These are phyloP conservation scores for Nephrotoma appendiculata DNA, from an alignment of 2,888 invertebrate genomes.

Conservation along the genomic window DNA sequence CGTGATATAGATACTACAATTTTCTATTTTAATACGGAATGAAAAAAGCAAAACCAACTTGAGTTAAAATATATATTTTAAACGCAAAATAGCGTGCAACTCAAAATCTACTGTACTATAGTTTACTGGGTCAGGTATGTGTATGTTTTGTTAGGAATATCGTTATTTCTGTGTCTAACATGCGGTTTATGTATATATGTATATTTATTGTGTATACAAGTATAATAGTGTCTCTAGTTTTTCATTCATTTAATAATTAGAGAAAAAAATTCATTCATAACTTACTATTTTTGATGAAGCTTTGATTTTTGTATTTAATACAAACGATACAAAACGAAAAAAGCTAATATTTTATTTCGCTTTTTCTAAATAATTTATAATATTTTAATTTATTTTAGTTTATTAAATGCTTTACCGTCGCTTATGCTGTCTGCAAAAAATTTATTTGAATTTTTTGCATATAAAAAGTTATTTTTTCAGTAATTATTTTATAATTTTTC, in stretches of 20 bases:
- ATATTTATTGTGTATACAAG: not conserved
- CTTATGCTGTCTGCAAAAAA: not conserved
- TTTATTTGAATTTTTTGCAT: not conserved
- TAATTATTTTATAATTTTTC: not conserved
- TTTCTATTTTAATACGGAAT: not conserved
- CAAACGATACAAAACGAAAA: not conserved
- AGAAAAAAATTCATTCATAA: not conserved
- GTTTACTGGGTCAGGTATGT: slow-evolving; percentile 10
- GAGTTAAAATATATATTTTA: not conserved
- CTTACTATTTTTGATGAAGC: not conserved
- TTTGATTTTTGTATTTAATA: not conserved
- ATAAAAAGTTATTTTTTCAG: not conserved
- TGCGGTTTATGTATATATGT: not conserved
- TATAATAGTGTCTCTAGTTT: not conserved
- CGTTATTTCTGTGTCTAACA: not conserved
- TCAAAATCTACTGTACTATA: not conserved
- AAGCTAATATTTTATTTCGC: not conserved
- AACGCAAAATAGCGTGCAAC: slow-evolving; percentile 8
- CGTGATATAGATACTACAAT: not conserved
- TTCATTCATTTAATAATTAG: not conserved
- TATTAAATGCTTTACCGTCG: not conserved
- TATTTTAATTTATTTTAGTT: not conserved
- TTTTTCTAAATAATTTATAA: not conserved
- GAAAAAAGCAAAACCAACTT: not conserved
- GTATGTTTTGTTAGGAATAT: not conserved